Evolutionary conservation across 2,888 invertebrate species (phyloP), one percentile per base, ranked within the genome.

Genomic region (Synanthedon formicaeformis): DNA sequence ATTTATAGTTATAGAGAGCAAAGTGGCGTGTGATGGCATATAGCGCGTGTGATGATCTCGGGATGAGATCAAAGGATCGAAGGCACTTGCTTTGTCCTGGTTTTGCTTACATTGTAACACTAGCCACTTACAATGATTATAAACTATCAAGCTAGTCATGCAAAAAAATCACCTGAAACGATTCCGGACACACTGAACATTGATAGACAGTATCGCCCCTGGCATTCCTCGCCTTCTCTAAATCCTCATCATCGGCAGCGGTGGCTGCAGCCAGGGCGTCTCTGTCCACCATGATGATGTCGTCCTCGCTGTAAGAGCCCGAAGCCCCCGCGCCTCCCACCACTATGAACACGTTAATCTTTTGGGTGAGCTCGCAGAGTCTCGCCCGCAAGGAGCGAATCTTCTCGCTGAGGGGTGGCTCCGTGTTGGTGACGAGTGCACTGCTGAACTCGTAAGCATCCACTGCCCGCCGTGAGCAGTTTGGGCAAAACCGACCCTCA

Each of bases 321-420:
- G 69, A 73, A 1, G 69, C 68, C 34, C 50, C 45, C 0, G 73
- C 76, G 0, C 78, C 78, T 0, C 84, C 85, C 48, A 86, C 85
- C 27, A 86, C 86, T 41, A 86, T 85, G 60, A 84, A 86, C 16
- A 87, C 86, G 53, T 86, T 85, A 18, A 87, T 83, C 63, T 84
- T 84, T 64, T 85, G 82, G 0, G 86, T 85, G 41, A 86, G 60
- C 58, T 85, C 84, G 51, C 83, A 78, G 6, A 86, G 60, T 50
- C 78, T 75, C 11, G 75, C 67, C 4, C 86, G 69, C 34, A 86
- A 58, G 1, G 82, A 78, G 3, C 81, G 69, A 34, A 86, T 84
- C 63, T 85, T 85, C 54, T 86, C 85, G 50, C 83, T 81, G 8
- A 86, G 73, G 0, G 85, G 81, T 0, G 81, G 78, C 0, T 68